Conservation (phyloP, 2,797 vertebrate species). For the Rhinogobio ventralis region DNA sequence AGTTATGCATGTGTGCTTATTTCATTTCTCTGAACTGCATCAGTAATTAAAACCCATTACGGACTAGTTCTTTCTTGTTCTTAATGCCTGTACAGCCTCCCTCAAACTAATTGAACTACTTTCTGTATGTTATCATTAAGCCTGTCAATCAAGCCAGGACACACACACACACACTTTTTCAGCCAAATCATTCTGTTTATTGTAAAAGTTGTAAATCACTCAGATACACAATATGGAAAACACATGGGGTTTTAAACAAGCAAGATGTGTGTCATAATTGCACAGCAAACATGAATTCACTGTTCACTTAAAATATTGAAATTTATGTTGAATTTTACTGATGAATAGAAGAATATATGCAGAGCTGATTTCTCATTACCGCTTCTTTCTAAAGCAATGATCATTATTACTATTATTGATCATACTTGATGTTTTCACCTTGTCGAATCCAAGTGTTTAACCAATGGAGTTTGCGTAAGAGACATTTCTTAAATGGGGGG, state of each 20-base stretch:
- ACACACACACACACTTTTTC: background rate
- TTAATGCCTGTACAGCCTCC: conserved; percentile 29
- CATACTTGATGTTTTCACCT: background rate
- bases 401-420: background rate
- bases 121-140: conserved; percentile 12
- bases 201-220: conserved; percentile 20
- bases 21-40: conserved; percentile 23
- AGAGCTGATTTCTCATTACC: background rate
- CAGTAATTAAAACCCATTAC: conserved; percentile 42
- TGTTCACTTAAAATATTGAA: background rate
- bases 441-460: too few relatives aligned
- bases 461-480: too few relatives aligned
- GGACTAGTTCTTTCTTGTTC: conserved; percentile 21
- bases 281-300: background rate
- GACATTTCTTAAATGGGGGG: too few relatives aligned
- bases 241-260: background rate
- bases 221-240: background rate
- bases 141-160: conserved; percentile 38
- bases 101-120: conserved; percentile 43
- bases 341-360: background rate
- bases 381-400: background rate
- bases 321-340: background rate
- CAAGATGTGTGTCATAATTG: background rate
- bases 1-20: conserved; percentile 21
- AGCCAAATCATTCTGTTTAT: conserved; percentile 22